Evolutionary conservation across 2,113 vertebrate genomes (phyloP), one percentile per base, ranked within the genome.

Genomic region (Pollachius pollachius): DNA sequence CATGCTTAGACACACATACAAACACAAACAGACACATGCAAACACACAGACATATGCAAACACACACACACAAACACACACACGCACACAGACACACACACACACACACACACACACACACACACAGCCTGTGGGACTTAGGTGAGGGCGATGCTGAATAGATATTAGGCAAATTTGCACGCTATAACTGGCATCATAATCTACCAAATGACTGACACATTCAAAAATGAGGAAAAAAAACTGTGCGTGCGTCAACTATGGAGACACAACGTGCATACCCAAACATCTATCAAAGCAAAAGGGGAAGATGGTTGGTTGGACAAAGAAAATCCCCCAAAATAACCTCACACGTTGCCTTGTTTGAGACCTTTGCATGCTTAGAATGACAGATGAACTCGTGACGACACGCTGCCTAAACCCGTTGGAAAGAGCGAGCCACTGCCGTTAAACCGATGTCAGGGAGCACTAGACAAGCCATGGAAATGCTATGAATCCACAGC

Each of bases 121-220:
- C 37, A 41, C 37, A 66, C 11, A 84, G 85, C 87, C 87, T 79
- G 77, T 79, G 76, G 87, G 84, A 82, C 85, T 88, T 88, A 83
- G 85, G 84, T 86, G 82, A 90, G 85, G 85, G 81, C 81, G 3
- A 66, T 78, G 84, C 76, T 79, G 79, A 86, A 86, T 75, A 82
- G 79, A 87, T 84, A 78, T 84, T 77, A 85, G 77, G 81, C 76
- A 76, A 70, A 84, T 85, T 86, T 83, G 84, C 83, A 87, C 75
- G 74, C 81, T 69, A 80, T 70, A 82, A 34, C 30, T 7, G 30
- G 30, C 30, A 34, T 34, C 30, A 34, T 34, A 34, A 34, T 34
- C 30, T 34, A 34, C 30, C 78, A 41, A 37, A 67, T 62, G 41
- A 65, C 62, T 65, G 63, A 85, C 78, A 85, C 77, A 81, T 76